These are phyloP conservation scores for Spongia lamella DNA, from an alignment of 37 sponge, comb jelly and placozoan genomes.

Conservation along the genomic window DNA sequence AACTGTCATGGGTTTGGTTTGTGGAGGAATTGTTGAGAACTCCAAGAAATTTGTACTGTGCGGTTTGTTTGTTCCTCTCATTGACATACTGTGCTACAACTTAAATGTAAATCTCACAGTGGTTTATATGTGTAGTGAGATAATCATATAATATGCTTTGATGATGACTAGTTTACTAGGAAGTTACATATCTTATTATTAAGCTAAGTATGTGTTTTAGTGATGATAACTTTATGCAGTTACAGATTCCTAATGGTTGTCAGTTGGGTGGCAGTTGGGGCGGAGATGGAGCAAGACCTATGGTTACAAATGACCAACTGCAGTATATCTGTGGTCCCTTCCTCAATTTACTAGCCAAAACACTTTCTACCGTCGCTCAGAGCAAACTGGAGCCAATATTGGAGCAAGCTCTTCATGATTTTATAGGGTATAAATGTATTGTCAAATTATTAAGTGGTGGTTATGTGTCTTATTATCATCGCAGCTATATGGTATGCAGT, in stretches of 20 bases:
- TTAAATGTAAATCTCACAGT: no score
- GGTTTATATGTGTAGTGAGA: no score
- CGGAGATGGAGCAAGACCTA: no score
- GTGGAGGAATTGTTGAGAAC: conserved; percentile 24
- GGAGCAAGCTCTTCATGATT: conserved; percentile 15
- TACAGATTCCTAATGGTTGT: no score
- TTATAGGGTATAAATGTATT: conserved; percentile 19
- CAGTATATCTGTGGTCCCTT: conserved; percentile 36
- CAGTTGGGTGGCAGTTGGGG: no score
- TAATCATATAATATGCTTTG: no score
- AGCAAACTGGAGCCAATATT: not conserved
- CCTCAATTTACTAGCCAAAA: conserved; percentile 35
- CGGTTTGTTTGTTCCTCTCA: conserved; percentile 28
- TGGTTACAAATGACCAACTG: no score
- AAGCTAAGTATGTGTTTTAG: no score
- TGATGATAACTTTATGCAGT: no score
- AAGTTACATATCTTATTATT: no score
- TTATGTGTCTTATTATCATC: not conserved
- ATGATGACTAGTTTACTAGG: no score
- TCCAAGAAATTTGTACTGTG: conserved; percentile 32
- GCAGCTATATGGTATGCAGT: conserved; percentile 72
- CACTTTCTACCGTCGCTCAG: conserved; percentile 26
- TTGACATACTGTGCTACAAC: conserved; percentile 23
- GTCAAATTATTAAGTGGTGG: not conserved
- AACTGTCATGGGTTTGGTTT: conserved; percentile 15